phyloP scores from a whole-genome alignment of 1,140 invertebrate species.

The Drosophila pectinifera region DNA sequence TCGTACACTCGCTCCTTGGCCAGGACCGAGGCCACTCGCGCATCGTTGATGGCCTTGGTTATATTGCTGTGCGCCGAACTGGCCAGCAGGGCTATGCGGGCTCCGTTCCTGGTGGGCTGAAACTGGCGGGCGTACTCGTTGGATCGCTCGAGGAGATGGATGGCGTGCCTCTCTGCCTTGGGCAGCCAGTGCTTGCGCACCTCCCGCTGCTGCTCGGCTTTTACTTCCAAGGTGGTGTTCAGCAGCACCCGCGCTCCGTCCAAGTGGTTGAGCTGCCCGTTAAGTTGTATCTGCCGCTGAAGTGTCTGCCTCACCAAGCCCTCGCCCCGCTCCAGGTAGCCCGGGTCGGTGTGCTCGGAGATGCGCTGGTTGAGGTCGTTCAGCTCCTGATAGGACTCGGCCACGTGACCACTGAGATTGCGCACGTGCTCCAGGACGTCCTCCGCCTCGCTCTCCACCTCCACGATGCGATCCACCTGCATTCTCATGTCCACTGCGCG shows the following conservation, averaged over 20 bases:
- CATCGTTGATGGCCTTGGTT: conserved; percentile 88
- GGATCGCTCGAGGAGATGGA: conserved; percentile 87
- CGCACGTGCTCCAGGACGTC: conserved; percentile 84
- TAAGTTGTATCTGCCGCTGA: conserved; percentile 37
- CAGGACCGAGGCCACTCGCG: conserved; percentile 87
- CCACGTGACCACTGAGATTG: conserved; percentile 69
- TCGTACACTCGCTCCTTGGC: conserved; percentile 86
- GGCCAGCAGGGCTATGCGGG: conserved; percentile 80
- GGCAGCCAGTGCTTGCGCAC: conserved; percentile 79
- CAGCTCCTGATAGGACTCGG: conserved; percentile 63
- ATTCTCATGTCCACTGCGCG: conserved; percentile 77
- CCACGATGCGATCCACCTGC: conserved; percentile 82
- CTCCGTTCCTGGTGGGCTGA: conserved; percentile 79
- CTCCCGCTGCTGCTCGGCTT: conserved; percentile 66
- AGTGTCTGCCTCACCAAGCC: conserved; percentile 32
- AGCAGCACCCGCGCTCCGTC: conserved; percentile 36
- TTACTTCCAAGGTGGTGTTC: conserved; percentile 54
- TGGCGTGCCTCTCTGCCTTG: conserved; percentile 89
- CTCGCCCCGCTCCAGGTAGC: conserved; percentile 56
- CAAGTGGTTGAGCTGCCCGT: conserved; percentile 54
- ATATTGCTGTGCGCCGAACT: conserved; percentile 94
- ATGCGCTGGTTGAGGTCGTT: conserved; percentile 46
- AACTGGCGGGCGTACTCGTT: conserved; percentile 86
- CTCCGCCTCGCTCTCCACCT: conserved; percentile 84
- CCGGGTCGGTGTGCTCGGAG: conserved; percentile 56